Conservation (phyloP, 2,797 vertebrate genomes). For the Acanthurus leucopareius region DNA sequence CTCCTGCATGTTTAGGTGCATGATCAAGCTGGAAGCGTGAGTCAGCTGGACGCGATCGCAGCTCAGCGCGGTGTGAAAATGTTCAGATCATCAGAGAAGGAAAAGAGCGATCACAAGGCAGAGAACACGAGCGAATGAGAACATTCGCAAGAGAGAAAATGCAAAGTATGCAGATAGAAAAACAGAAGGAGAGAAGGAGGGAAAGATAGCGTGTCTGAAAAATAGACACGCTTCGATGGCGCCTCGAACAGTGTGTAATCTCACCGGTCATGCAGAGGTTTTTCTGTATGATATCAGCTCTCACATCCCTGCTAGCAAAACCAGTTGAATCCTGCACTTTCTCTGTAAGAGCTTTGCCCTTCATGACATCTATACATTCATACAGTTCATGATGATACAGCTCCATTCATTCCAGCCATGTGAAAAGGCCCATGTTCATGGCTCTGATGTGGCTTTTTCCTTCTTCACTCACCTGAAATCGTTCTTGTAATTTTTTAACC, state of each 20-base stretch:
- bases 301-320: conserved; percentile 26
- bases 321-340: conserved; percentile 30
- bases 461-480: neutral
- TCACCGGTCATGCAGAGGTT: conserved; percentile 29
- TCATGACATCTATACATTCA: neutral
- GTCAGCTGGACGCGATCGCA: conserved; percentile 30
- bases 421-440: neutral
- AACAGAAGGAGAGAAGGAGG: neutral
- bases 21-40: neutral
- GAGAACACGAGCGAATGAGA: neutral
- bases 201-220: conserved; percentile 1
- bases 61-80: conserved; percentile 12
- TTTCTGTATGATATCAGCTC: conserved; percentile 50
- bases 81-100: conserved; percentile 23
- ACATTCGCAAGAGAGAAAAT: neutral
- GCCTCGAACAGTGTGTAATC: conserved; percentile 35
- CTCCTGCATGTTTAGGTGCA: neutral
- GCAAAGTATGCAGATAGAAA: neutral
- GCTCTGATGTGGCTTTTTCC: neutral
- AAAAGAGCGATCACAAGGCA: neutral
- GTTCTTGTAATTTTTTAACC: neutral
- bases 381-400: neutral
- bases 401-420: neutral
- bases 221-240: conserved; percentile 25
- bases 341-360: too few species aligned